Conservation (phyloP, 2,797 vertebrate species). For the Trachops cirrhosus region DNA sequence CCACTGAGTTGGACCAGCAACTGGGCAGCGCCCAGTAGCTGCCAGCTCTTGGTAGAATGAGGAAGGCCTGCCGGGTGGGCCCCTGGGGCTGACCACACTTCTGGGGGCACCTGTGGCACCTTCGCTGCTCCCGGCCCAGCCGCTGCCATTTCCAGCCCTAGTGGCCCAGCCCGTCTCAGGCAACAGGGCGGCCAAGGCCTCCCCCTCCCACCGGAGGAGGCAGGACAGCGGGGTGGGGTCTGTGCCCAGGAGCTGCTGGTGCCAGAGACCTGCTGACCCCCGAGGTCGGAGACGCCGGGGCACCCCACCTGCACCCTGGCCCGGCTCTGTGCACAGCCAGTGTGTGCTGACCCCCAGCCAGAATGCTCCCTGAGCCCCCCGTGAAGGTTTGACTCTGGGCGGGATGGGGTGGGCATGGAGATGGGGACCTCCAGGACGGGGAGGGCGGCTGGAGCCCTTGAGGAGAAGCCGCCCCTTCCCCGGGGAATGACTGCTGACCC, state of each 20-base stretch:
- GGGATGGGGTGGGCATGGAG: not conserved
- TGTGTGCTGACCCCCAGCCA: not conserved
- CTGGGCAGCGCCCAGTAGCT: not conserved
- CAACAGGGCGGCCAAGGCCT: not conserved
- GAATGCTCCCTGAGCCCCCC: no score
- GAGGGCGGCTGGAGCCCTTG: not conserved
- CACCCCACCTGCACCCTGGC: not conserved
- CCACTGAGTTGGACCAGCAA: constrained; percentile 85
- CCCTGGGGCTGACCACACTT: not conserved
- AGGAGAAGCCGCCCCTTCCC: not conserved
- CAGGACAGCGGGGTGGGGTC: fast-evolving
- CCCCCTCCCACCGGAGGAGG: fast-evolving
- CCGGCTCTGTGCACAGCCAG: not conserved
- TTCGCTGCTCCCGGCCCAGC: no score
- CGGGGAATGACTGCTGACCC: fast-evolving
- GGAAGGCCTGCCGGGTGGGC: constrained; percentile 75
- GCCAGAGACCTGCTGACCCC: not conserved
- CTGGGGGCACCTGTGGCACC: no score
- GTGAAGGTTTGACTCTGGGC: not conserved
- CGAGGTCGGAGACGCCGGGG: not conserved
- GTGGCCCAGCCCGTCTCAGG: fast-evolving
- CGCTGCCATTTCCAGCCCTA: not conserved
- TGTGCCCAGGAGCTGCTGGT: not conserved
- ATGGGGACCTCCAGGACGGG: not conserved
- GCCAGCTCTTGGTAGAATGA: constrained; percentile 50